Evolutionary conservation across 2,113 vertebrate genomes (phyloP).

Genomic region (Myrmecophaga tridactyla): DNA sequence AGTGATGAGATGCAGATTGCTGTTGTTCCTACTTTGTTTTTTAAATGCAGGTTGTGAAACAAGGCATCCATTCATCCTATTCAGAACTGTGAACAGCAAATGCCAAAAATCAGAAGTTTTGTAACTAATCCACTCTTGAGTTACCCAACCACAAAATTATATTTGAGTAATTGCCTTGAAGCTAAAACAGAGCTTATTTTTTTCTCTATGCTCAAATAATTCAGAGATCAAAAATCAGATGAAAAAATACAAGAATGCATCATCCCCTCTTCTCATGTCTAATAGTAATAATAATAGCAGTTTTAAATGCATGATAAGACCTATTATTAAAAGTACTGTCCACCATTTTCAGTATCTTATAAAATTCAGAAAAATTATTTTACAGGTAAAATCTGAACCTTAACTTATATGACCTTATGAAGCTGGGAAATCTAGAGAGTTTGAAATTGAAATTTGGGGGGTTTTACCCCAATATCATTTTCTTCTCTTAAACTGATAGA

Average conservation of each 20-base stretch:
- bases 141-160: constrained; percentile 65
- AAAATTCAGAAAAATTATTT: not conserved
- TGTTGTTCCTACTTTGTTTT: not conserved
- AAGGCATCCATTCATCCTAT: not conserved
- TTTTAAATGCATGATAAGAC: not conserved
- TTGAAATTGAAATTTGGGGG: not conserved
- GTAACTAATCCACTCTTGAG: constrained; percentile 56
- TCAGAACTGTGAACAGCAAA: constrained; percentile 48
- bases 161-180: constrained; percentile 60
- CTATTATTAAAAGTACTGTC: not conserved
- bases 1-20: constrained; percentile 20
- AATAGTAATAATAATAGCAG: not conserved
- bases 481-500: not conserved
- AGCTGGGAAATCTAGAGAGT: not conserved
- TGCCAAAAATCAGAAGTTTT: constrained; percentile 51
- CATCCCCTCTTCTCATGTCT: not conserved
- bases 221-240: constrained; percentile 25
- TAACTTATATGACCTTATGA: not conserved
- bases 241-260: not conserved
- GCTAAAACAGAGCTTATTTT: constrained; percentile 51
- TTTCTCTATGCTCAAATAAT: constrained; percentile 31
- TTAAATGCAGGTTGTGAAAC: constrained; percentile 10
- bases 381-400: not conserved
- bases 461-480: not conserved
- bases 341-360: not conserved